Evolutionary conservation across 2,888 invertebrate genomes (phyloP), one percentile per base, ranked within the genome.

Genomic region (Andrena marginata): DNA sequence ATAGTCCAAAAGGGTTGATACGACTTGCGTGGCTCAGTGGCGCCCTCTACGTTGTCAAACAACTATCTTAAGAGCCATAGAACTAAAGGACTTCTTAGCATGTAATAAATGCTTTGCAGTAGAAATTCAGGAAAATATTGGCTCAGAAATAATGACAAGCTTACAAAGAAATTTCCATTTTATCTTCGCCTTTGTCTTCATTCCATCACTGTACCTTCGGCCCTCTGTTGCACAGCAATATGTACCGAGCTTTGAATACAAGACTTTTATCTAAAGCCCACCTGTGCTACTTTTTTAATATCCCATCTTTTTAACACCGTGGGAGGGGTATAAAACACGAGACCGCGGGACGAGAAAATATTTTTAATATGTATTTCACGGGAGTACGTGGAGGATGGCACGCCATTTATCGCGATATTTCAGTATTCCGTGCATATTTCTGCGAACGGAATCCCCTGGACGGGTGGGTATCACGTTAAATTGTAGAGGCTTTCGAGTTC

Each of bases 401-500:
- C n/a, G 35, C 10, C 10, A 23, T 62, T 51, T 54, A 13, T 29
- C 16, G 23, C 6, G 54, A 63, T 29, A 29, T 42, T 76, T 73
- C 51, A 51, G 35, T 31, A 23, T 62, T n/a, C 26, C 8, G 5
- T n/a, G n/a, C 16, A 33, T 62, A 60, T 29, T 71, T 72, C 29
- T n/a, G 35, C 5, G 35, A 23, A 59, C 10, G n/a, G 26, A 1
- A 42, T 13, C 20, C 8, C 16, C 26, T 42, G 6, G 20, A 16
- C 10, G 13, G 10, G 71, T 62, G 13, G 10, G 71, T 62, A 31
- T 20, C 23, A 31, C 51, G 49, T 54, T 29, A 74, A 76, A 63
- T 62, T 54, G 51, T 29, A 74, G 74, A 63, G 35, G 54, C 74
- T 73, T 74, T 31, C 29, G 35, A 42, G 71, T 49, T 42, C 48